A percentile compares a stretch with the other conserved stretches of the same genome.
Evolutionary conservation across 2,113 vertebrate genomes (phyloP).

Genomic region (Vireo altiloquus): DNA sequence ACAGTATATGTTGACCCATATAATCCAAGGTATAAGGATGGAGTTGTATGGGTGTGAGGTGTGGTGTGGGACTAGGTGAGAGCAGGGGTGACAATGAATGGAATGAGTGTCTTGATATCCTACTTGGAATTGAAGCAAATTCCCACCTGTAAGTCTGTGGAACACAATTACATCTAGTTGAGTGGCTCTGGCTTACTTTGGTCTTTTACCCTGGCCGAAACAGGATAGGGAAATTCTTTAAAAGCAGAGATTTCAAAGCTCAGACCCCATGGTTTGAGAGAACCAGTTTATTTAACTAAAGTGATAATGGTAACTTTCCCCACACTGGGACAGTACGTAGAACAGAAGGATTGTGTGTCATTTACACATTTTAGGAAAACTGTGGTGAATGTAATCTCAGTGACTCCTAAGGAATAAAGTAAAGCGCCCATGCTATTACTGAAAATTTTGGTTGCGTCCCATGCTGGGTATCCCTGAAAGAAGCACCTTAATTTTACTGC

Average conservation of each 20-base stretch:
- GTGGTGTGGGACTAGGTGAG: neutral
- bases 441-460: neutral
- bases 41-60: neutral
- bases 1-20: neutral
- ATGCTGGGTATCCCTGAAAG: neutral
- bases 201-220: neutral
- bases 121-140: neutral
- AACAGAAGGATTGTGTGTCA: neutral
- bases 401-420: neutral
- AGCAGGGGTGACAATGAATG: neutral
- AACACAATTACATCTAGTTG: neutral
- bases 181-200: slow-evolving; percentile 15
- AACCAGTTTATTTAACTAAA: neutral
- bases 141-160: neutral
- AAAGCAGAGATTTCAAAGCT: neutral
- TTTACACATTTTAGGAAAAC: neutral
- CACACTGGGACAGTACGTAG: neutral
- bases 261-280: neutral
- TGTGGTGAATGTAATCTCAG: neutral
- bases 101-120: neutral
- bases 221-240: neutral
- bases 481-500: neutral
- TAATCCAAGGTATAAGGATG: neutral
- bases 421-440: neutral
- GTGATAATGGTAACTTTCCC: neutral